Evolutionary conservation across 37 sponge, comb jelly and placozoan genomes (phyloP).

Genomic region (Aplysina aerophoba): DNA sequence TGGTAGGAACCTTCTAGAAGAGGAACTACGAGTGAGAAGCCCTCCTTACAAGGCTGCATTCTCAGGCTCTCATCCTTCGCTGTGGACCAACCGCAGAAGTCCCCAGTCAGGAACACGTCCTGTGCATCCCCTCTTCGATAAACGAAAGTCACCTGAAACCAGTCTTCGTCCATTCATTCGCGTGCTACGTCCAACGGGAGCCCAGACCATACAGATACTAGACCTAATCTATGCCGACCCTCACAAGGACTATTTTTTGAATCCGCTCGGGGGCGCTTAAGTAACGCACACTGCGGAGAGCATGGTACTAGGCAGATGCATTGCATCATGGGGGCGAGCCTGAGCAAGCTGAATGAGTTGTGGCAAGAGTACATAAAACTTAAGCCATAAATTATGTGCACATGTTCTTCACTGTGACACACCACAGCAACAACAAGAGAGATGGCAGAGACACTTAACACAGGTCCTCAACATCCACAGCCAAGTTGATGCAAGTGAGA

Average conservation of each 20-base stretch:
- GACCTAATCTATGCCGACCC: too few relatives aligned
- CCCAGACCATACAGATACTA: too few relatives aligned
- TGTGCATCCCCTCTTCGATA: constrained; percentile 21
- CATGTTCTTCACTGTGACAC: constrained; percentile 16
- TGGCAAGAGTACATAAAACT: too few relatives aligned
- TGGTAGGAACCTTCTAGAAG: constrained; percentile 82
- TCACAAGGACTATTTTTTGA: too few relatives aligned
- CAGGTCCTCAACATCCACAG: neutral
- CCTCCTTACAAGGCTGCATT: constrained; percentile 66
- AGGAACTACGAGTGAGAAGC: constrained; percentile 55
- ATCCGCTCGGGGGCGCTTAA: too few relatives aligned
- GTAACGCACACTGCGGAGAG: too few relatives aligned
- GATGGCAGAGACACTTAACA: neutral
- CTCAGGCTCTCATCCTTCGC: constrained; percentile 1
- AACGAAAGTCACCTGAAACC: constrained; percentile 83
- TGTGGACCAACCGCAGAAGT: constrained; percentile 81
- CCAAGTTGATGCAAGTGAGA: neutral
- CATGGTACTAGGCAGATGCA: too few relatives aligned
- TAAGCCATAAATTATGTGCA: too few relatives aligned
- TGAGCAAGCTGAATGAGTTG: too few relatives aligned
- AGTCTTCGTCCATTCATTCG: constrained; percentile 81
- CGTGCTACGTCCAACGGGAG: too few relatives aligned
- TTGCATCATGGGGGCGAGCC: too few relatives aligned
- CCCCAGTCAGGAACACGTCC: constrained; percentile 71
- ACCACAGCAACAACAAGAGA: neutral